These are phyloP conservation scores for Myotis lucifugus DNA, from an alignment of 2,113 vertebrate genomes.

Conservation along the genomic window DNA sequence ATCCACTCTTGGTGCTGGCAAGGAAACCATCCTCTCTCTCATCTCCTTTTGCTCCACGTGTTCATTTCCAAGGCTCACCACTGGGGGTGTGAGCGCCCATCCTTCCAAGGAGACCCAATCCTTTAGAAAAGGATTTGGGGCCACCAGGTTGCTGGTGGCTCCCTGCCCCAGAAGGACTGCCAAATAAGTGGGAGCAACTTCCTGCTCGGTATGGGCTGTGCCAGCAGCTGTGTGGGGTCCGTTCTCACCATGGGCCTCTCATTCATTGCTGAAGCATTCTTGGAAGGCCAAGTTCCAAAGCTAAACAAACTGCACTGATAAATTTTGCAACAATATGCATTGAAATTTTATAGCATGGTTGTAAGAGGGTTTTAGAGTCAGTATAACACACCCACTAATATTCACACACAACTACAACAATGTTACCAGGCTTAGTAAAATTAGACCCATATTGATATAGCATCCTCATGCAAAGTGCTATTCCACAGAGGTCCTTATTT, in stretches of 20 bases:
- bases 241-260: neutral
- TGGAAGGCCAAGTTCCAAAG: conserved; percentile 53
- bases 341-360: neutral
- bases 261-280: conserved; percentile 43
- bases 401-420: neutral
- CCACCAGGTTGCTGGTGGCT: neutral
- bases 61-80: neutral
- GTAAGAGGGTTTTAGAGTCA: neutral
- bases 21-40: neutral
- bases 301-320: conserved; percentile 42
- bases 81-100: neutral
- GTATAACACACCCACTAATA: neutral
- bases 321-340: neutral
- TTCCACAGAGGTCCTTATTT: neutral
- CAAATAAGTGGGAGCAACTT: conserved; percentile 37
- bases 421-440: neutral
- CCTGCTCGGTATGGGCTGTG: neutral
- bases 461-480: neutral
- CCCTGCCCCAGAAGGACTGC: neutral
- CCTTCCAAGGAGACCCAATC: neutral
- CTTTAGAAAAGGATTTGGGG: neutral
- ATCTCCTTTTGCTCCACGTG: neutral
- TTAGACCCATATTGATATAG: neutral
- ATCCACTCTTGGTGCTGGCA: neutral
- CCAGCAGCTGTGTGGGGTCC: conserved; percentile 45